These are phyloP conservation scores for Heliconius sara DNA, from an alignment of 2,888 invertebrate genomes.

Conservation along the genomic window DNA sequence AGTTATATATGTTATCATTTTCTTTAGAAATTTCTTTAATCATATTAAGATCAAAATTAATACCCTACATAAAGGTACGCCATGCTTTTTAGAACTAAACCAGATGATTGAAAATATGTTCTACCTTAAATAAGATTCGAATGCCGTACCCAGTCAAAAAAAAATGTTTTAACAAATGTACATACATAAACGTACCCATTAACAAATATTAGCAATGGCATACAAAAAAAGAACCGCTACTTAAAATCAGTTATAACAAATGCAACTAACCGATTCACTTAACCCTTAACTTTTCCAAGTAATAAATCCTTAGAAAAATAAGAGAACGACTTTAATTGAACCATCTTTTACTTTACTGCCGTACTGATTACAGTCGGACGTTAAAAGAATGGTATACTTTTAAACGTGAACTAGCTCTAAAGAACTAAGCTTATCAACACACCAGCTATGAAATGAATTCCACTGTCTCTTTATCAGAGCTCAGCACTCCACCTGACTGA, in stretches of 20 bases:
- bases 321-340: conserved; percentile 21
- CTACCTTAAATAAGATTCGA: background rate
- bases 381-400: conserved; percentile 32
- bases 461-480: conserved; percentile 46
- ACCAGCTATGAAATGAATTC: conserved; percentile 49
- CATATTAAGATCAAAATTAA: background rate
- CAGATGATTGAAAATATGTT: background rate
- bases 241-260: background rate
- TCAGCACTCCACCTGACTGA: conserved; percentile 51
- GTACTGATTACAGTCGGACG: conserved; percentile 35
- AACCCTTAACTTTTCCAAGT: conserved; percentile 5
- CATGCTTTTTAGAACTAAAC: background rate
- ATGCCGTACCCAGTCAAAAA: background rate
- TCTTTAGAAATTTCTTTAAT: conserved; percentile 51
- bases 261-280: conserved; percentile 19
- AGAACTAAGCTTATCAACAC: conserved; percentile 48
- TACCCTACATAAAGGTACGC: background rate
- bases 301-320: conserved; percentile 18
- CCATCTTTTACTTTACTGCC: conserved; percentile 30
- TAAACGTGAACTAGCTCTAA: conserved; percentile 35
- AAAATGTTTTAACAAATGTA: background rate
- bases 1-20: conserved; percentile 76
- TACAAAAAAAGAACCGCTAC: background rate
- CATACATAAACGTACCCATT: background rate
- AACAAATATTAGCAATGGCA: too few relatives aligned